Percentiles rank a stretch among this genome's conserved stretches.
phyloP scores from a whole-genome alignment of 2,113 vertebrate genomes.

The Eublepharis macularius region DNA sequence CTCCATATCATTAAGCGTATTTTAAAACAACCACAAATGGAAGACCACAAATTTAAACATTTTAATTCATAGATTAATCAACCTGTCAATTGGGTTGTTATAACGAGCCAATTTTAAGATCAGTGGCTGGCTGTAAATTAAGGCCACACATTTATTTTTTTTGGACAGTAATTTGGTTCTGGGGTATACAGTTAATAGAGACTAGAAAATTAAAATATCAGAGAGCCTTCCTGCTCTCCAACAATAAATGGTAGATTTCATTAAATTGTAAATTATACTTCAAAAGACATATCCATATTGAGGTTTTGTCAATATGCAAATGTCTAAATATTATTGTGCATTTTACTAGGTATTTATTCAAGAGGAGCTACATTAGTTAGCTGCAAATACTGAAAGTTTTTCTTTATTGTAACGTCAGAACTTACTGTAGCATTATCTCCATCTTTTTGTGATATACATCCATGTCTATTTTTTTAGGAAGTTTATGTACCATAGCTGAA shows the following conservation, averaged over 20 bases:
- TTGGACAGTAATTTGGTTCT: too few relatives aligned
- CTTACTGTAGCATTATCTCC: conserved; percentile 94
- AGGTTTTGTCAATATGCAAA: neutral
- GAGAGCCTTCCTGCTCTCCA: too few relatives aligned
- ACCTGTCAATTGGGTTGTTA: too few relatives aligned
- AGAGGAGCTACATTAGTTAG: neutral
- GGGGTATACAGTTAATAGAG: too few relatives aligned
- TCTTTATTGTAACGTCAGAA: conserved; percentile 1
- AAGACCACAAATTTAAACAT: neutral
- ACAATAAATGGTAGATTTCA: neutral
- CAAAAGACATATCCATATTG: neutral
- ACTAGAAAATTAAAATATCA: too few relatives aligned
- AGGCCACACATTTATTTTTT: too few relatives aligned
- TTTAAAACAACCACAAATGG: neutral
- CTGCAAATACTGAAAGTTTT: neutral
- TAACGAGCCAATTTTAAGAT: too few relatives aligned
- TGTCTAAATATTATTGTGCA: neutral
- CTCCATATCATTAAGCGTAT: neutral
- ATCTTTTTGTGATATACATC: conserved; percentile 85
- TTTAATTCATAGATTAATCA: neutral
- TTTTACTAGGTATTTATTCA: neutral
- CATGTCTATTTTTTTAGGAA: conserved; percentile 77
- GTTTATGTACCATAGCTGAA: conserved; percentile 76
- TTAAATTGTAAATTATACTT: neutral
- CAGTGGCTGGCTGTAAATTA: too few relatives aligned